Conservation (phyloP, 1,140 invertebrate species). For the Brachionus rubens region DNA sequence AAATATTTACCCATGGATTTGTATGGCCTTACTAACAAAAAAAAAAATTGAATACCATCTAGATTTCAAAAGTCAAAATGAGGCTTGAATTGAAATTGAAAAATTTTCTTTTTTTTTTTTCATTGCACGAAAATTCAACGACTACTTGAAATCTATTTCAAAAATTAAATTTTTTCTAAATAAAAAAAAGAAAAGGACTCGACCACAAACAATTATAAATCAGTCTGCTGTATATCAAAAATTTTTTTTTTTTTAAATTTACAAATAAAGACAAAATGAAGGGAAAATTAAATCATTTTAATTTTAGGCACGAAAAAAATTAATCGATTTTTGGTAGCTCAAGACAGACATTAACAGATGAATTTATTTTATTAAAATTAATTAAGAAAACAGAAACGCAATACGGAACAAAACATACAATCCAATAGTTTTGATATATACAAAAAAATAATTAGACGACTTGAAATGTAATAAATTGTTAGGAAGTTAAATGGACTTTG, state of each 20-base stretch:
- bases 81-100: too few species aligned
- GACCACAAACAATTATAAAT: background rate
- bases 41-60: background rate
- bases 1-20: conserved; percentile 24
- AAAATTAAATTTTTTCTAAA: too few species aligned
- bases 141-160: conserved; percentile 4
- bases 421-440: background rate
- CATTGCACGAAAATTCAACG: background rate
- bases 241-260: too few species aligned
- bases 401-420: background rate
- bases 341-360: conserved; percentile 15
- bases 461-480: background rate
- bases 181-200: too few species aligned
- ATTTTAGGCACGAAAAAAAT: conserved; percentile 26
- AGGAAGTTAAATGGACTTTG: background rate
- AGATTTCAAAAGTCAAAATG: background rate
- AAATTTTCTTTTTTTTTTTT: too few species aligned
- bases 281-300: background rate
- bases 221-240: conserved; percentile 8
- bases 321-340: conserved; percentile 26
- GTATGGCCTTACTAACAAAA: conserved; percentile 10
- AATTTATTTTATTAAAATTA: conserved; percentile 27
- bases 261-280: too few species aligned
- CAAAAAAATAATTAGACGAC: background rate
- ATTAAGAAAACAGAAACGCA: conserved; percentile 35